These are phyloP conservation scores for Chaetodon trifasciatus DNA, from an alignment of 2,797 vertebrate species.

Conservation along the genomic window DNA sequence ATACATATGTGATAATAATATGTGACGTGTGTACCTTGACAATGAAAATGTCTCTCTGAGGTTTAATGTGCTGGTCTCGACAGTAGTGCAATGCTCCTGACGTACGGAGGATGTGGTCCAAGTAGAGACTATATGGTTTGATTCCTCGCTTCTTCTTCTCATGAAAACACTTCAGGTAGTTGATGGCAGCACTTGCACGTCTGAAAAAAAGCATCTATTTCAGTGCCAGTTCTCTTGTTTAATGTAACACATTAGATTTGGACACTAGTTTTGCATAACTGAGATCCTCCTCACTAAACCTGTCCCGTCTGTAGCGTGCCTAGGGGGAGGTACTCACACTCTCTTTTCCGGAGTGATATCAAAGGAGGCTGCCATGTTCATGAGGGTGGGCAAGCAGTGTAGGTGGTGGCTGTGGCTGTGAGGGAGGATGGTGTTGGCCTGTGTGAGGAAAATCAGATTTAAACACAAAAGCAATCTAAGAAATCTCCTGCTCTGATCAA, in stretches of 20 bases:
- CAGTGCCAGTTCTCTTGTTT: background rate
- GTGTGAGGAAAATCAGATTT: conserved; percentile 3
- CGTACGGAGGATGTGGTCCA: conserved; percentile 91
- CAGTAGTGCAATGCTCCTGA: conserved; percentile 84
- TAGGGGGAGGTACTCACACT: conserved; percentile 81
- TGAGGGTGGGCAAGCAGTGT: conserved; percentile 91
- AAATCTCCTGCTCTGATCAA: background rate
- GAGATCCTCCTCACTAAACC: background rate
- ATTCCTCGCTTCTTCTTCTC: conserved; percentile 92
- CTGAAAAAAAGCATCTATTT: conserved; percentile 64
- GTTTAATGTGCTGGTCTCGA: conserved; percentile 86
- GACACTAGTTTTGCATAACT: background rate
- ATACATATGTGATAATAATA: background rate
- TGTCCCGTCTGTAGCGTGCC: too few relatives aligned
- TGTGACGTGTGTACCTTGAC: conserved; percentile 83
- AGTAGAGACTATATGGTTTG: conserved; percentile 90
- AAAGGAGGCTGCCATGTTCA: conserved; percentile 92
- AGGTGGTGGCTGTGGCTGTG: conserved; percentile 92
- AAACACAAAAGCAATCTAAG: background rate
- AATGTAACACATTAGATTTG: background rate
- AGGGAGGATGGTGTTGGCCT: conserved; percentile 93
- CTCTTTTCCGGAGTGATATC: conserved; percentile 90
- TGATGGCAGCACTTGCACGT: conserved; percentile 90
- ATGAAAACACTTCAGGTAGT: conserved; percentile 91
- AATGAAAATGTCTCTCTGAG: conserved; percentile 90